These are phyloP conservation scores for Silurus lanzhouensis DNA, from an alignment of 2,797 vertebrate species.

Conservation along the genomic window DNA sequence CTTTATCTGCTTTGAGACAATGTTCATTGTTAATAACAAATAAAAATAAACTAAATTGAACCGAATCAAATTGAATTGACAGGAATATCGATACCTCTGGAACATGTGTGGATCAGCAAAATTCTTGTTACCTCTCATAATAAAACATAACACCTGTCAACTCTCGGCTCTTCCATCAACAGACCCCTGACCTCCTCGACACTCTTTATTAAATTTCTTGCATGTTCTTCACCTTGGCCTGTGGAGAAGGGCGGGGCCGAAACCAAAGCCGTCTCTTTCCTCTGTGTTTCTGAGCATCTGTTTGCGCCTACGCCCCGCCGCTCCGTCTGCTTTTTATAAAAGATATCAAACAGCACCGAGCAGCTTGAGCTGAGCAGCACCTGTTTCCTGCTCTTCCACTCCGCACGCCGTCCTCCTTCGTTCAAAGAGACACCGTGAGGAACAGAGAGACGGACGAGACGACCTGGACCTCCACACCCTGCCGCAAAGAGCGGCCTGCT, in stretches of 20 bases:
- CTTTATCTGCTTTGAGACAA: no score
- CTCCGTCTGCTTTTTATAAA: constrained; percentile 80
- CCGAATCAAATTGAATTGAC: no score
- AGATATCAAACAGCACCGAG: constrained; percentile 72
- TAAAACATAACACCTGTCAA: neutral
- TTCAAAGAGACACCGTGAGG: constrained; percentile 69
- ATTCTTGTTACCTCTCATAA: no score
- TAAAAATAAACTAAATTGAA: no score
- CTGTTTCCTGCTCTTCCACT: constrained; percentile 80
- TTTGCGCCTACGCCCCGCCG: constrained; percentile 69
- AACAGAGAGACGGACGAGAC: constrained; percentile 56
- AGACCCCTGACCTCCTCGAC: neutral
- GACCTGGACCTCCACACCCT: constrained; percentile 33
- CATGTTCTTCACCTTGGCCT: neutral
- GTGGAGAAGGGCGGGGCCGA: constrained; percentile 2
- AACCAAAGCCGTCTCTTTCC: constrained; percentile 3
- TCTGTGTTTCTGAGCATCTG: constrained; percentile 51
- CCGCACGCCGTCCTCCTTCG: constrained; percentile 62
- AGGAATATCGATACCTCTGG: no score
- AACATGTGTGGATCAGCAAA: no score
- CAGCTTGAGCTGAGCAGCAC: constrained; percentile 72
- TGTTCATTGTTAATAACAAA: no score
- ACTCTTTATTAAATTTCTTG: constrained; percentile 9
- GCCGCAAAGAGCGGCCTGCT: constrained; percentile 4
- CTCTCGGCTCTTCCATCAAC: neutral